phyloP scores from a whole-genome alignment of 1,140 invertebrate genomes.

The Brachionus koreanus region DNA sequence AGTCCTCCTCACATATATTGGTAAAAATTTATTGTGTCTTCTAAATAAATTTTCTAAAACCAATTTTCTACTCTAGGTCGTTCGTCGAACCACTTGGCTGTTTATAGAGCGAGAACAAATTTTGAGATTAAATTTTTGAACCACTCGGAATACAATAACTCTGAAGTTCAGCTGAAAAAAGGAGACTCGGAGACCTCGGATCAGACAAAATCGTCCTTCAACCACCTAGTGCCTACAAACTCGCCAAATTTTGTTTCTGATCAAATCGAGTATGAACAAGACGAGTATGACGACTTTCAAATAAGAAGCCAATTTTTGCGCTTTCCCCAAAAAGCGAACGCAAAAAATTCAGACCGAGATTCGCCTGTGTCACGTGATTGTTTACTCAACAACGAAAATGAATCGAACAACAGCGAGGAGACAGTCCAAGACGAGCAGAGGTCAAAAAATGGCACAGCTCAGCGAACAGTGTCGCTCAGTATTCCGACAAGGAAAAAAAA shows the following conservation, averaged over 20 bases:
- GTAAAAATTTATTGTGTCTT: no score
- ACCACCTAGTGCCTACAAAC: not conserved
- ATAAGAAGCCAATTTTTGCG: conserved; percentile 13
- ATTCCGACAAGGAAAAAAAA: not conserved
- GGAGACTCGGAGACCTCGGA: not conserved
- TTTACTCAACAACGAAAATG: conserved; percentile 15
- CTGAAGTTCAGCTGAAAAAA: not conserved
- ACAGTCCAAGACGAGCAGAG: not conserved
- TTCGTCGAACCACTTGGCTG: conserved; percentile 5
- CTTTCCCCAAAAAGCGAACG: not conserved
- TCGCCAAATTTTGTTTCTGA: not conserved
- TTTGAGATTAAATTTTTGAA: not conserved
- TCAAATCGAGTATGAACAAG: not conserved
- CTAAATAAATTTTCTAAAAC: no score
- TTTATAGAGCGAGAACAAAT: not conserved
- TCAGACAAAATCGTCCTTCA: not conserved
- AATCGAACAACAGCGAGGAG: conserved; percentile 6
- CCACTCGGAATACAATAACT: not conserved
- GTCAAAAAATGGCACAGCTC: not conserved
- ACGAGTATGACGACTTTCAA: not conserved
- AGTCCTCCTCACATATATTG: conserved; percentile 85
- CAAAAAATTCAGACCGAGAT: not conserved
- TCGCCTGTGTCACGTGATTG: conserved; percentile 23
- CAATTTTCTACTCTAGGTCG: no score
- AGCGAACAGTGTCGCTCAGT: not conserved